phyloP scores from a whole-genome alignment of 2,113 vertebrate genomes.

The Tupaia tana region DNA sequence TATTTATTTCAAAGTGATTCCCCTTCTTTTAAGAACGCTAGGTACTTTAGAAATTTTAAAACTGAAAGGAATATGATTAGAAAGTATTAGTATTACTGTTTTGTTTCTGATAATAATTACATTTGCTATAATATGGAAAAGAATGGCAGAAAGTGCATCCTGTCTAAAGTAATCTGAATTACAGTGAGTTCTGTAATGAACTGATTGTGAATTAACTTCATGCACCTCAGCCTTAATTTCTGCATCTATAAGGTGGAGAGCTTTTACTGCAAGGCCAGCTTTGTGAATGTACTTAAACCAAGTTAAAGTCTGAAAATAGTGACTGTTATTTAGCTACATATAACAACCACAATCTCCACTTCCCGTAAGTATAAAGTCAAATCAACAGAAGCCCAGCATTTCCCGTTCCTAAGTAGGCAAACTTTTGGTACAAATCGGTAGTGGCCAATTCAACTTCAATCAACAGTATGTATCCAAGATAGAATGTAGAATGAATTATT shows the following conservation, averaged over 20 bases:
- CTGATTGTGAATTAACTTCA: neutral
- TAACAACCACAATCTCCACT: neutral
- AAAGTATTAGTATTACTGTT: neutral
- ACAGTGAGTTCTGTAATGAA: too few relatives aligned
- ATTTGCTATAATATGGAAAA: neutral
- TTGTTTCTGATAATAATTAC: neutral
- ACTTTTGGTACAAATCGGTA: neutral
- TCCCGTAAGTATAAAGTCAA: neutral
- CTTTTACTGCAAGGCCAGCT: neutral
- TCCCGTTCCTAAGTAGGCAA: neutral
- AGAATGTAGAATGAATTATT: neutral
- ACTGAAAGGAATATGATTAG: neutral
- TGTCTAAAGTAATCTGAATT: neutral
- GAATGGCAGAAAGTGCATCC: neutral
- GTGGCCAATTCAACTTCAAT: neutral
- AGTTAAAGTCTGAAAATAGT: neutral
- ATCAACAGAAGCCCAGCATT: neutral
- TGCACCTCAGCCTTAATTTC: neutral
- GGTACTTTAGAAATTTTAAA: neutral
- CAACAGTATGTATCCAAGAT: neutral
- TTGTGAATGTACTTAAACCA: neutral
- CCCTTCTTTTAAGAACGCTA: neutral
- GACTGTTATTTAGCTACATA: neutral
- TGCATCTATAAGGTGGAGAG: neutral
- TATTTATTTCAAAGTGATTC: constrained; percentile 14